phyloP scores from a whole-genome alignment of 2,888 invertebrate genomes.

The Tenthredo scrophulariae region DNA sequence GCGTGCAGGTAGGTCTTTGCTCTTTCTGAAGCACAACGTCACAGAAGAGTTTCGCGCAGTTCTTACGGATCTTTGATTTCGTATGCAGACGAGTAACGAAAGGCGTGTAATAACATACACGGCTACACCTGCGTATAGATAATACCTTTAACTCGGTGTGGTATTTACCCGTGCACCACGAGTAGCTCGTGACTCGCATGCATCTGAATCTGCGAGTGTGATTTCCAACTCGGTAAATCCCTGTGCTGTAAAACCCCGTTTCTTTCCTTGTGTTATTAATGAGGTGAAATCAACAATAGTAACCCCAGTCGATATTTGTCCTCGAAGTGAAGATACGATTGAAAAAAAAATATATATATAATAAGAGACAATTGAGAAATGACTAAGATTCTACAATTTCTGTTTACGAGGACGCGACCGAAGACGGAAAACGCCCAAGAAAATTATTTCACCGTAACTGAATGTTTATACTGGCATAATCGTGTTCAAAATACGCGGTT shows the following conservation, averaged over 20 bases:
- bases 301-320: background rate
- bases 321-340: background rate
- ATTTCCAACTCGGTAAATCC: slow-evolving; percentile 22
- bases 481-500: background rate
- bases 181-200: slow-evolving; percentile 11
- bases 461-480: background rate
- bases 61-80: background rate
- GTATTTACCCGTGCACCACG: background rate
- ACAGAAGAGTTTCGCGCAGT: background rate
- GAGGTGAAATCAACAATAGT: background rate
- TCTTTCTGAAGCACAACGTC: background rate
- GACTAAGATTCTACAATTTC: no score
- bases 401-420: no score
- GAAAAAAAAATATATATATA: background rate
- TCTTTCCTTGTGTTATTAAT: background rate
- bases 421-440: no score
- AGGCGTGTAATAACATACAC: background rate
- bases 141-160: background rate
- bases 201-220: background rate
- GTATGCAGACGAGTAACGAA: background rate
- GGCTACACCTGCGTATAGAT: background rate
- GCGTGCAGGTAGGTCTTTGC: background rate
- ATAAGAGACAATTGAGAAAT: background rate
- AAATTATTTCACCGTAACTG: background rate
- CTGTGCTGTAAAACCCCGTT: background rate